Conservation (phyloP, 2,113 vertebrate species). For the Bubo bubo region DNA sequence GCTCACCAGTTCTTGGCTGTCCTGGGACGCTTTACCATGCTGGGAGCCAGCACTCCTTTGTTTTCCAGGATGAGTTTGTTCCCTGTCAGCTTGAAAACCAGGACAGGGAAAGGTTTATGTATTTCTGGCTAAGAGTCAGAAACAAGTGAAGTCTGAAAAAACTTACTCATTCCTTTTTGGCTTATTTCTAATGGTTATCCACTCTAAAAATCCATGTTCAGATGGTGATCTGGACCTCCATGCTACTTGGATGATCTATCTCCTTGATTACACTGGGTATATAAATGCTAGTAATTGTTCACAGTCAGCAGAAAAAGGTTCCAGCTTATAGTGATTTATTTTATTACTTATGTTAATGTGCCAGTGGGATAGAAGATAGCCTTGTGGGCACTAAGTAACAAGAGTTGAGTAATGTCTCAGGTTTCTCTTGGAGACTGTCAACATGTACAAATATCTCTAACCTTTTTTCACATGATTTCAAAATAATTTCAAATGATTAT, state of each 20-base stretch:
- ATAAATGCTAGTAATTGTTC: not conserved
- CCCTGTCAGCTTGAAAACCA: not conserved
- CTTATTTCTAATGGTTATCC: not conserved
- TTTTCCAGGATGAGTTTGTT: not conserved
- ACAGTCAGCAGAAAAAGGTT: not conserved
- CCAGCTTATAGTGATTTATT: constrained; percentile 10
- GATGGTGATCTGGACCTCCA: not conserved
- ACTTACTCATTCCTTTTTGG: not conserved
- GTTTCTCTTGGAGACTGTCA: constrained; percentile 22
- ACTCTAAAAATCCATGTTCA: not conserved
- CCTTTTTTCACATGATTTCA: not conserved
- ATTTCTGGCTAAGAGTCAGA: not conserved
- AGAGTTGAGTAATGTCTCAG: constrained; percentile 7
- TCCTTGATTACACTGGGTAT: not conserved
- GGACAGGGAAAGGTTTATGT: not conserved
- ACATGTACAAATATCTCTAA: not conserved
- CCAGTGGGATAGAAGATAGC: not conserved
- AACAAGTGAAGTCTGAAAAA: not conserved
- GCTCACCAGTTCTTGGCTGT: not conserved
- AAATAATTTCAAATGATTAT: not conserved
- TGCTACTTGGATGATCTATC: not conserved
- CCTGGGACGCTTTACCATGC: not conserved
- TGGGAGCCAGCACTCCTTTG: not conserved
- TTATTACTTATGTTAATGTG: constrained; percentile 23
- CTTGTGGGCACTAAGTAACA: constrained; percentile 18